Percentiles rank a stretch among this genome's conserved stretches.
Evolutionary conservation across 53 echinoderm and acorn worm genomes (phyloP).

Genomic region (Paracentrotus lividus): DNA sequence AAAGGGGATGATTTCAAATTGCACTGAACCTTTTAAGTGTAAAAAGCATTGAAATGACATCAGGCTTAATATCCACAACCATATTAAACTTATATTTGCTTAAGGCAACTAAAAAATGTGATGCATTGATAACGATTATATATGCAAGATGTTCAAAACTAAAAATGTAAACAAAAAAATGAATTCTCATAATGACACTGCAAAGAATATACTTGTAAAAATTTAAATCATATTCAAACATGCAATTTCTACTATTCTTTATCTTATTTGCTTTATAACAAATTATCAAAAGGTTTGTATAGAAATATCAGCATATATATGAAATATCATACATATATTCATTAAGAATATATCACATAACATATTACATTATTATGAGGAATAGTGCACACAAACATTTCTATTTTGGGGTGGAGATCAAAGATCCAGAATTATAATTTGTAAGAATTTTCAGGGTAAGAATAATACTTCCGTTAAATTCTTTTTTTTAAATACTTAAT

Average conservation of each 20-base stretch:
- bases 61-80: constrained; percentile 28
- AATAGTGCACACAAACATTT: not conserved
- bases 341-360: not conserved
- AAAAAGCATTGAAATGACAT: not conserved
- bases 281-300: not conserved
- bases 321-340: not conserved
- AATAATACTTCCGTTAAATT: too few relatives aligned
- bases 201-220: not conserved
- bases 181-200: not conserved
- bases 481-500: too few relatives aligned
- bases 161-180: not conserved
- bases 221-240: not conserved
- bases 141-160: not conserved
- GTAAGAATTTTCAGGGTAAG: too few relatives aligned
- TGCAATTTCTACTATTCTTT: not conserved
- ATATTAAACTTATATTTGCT: not conserved
- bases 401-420: not conserved
- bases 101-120: not conserved
- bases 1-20: not conserved
- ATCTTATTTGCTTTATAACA: too few relatives aligned
- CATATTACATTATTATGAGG: not conserved
- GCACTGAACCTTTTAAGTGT: constrained; percentile 28
- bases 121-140: not conserved
- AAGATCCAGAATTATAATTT: too few relatives aligned
- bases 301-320: not conserved